Conservation (phyloP, 92 coral and sea anemone genomes). For the Porites rus region DNA sequence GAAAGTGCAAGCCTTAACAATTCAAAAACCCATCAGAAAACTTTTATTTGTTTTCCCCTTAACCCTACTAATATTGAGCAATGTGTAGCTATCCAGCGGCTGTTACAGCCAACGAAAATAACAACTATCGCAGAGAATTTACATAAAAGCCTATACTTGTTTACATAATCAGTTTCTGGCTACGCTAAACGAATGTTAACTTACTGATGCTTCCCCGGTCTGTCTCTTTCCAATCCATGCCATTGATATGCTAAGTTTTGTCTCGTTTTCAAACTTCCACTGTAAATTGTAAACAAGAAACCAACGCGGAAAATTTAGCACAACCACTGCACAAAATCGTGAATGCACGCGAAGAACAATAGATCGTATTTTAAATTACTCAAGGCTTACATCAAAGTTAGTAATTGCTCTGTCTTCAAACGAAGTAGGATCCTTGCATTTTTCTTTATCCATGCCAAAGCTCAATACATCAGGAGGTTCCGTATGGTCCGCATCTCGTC, state of each 20-base stretch:
- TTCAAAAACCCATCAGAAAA: too few species aligned
- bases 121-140: too few species aligned
- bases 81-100: too few species aligned
- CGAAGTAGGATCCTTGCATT: not conserved
- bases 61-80: too few species aligned
- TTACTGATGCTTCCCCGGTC: constrained; percentile 38
- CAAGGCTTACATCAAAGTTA: not conserved
- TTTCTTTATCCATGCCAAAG: not conserved
- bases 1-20: too few species aligned
- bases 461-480: not conserved
- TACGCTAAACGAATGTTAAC: not conserved
- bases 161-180: too few species aligned
- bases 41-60: too few species aligned
- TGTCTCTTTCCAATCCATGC: constrained; percentile 68
- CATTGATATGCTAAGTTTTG: constrained; percentile 70
- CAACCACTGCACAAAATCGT: not conserved
- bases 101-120: too few species aligned
- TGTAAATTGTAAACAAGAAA: constrained; percentile 3
- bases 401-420: not conserved
- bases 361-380: too few species aligned
- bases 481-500: not conserved
- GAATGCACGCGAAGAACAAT: too few species aligned
- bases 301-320: not conserved
- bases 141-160: too few species aligned
- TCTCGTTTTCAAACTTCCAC: constrained; percentile 62